These are phyloP conservation scores for Pachyrhynchus sulphureomaculatus DNA, from an alignment of 1,140 invertebrate species.

Conservation along the genomic window DNA sequence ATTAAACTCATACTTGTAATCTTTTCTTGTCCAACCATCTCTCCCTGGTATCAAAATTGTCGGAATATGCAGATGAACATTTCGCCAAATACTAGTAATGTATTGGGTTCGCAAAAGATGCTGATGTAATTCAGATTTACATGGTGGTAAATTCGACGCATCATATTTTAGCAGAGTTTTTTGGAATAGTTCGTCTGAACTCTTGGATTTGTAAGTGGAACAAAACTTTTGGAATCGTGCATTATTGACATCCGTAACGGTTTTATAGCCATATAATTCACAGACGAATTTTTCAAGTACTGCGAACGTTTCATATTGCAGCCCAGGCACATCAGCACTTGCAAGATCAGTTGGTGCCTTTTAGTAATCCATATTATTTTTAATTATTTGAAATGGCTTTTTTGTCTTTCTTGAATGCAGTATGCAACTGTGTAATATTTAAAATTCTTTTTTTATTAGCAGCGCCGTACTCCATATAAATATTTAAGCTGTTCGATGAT, in stretches of 20 bases:
- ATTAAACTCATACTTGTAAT: constrained; percentile 3
- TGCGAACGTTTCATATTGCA: too few relatives aligned
- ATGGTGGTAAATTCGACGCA: background rate
- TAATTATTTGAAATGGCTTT: background rate
- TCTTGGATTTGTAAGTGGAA: background rate
- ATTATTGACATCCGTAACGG: background rate
- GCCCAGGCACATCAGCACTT: too few relatives aligned
- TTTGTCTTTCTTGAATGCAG: background rate
- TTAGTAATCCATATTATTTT: background rate
- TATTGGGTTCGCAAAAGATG: constrained; percentile 9
- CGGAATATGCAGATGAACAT: constrained; percentile 4
- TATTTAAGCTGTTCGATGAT: background rate
- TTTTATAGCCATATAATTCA: too few relatives aligned
- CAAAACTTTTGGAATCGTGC: background rate
- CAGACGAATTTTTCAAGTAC: too few relatives aligned
- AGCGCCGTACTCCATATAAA: background rate
- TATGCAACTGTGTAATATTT: too few relatives aligned
- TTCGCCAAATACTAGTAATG: constrained; percentile 8
- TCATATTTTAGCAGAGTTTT: background rate
- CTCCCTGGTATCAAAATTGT: constrained; percentile 4
- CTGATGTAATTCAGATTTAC: background rate
- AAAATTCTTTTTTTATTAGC: too few relatives aligned
- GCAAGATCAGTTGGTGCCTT: background rate
- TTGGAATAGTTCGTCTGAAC: background rate
- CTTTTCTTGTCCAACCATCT: background rate